Base-by-base conservation (phyloP, 2,113 vertebrate species). In the Caranx ignobilis region DNA sequence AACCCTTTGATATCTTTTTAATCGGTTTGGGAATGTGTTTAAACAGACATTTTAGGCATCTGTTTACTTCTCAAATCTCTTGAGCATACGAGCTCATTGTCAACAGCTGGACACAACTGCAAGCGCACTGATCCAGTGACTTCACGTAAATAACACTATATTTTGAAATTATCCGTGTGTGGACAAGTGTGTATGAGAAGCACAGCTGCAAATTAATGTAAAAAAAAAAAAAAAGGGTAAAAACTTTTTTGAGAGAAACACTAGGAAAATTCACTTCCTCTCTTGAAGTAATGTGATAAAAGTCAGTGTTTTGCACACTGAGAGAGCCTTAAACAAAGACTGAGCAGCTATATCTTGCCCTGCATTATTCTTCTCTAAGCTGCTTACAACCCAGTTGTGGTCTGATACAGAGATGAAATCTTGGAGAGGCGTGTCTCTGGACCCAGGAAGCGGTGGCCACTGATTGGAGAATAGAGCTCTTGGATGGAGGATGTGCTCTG, bases 381-480 rank as follows among this genome's bases (percentile, higher is more conserved):
- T 79, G 86, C 91, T 91, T 90, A 89, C 89, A 89, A 77, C 82
- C 86, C 91, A 87, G 90, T 92, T 87, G 85, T 81, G 91, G 64
- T 75, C 84, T 79, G 87, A 91, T 90, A 87, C 81, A 45, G 85
- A 88, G 90, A 92, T 88, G 86, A 90, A 79, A 91, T 92, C 91
- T 91, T 92, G 88, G 83, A 83, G 88, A 90, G 92, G 90, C 89
- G 90, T 91, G 90, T 90, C 87, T 81, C 80, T 93, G 93, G 91
- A 92, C 88, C 78, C 83, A 80, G 88, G 89, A 91, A 92, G 90
- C 88, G 89, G 86, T 70, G 85, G 83, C 83, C 87, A 63, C 89
- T 92, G 93, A 93, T 93, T 92, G 90, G 91, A 93, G 89, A 92
- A 91, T 83, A 79, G 90, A 81, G 86, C 87, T 84, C 74, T 92